Conservation (phyloP, 2,888 invertebrate genomes). For the Xylophagus ater region DNA sequence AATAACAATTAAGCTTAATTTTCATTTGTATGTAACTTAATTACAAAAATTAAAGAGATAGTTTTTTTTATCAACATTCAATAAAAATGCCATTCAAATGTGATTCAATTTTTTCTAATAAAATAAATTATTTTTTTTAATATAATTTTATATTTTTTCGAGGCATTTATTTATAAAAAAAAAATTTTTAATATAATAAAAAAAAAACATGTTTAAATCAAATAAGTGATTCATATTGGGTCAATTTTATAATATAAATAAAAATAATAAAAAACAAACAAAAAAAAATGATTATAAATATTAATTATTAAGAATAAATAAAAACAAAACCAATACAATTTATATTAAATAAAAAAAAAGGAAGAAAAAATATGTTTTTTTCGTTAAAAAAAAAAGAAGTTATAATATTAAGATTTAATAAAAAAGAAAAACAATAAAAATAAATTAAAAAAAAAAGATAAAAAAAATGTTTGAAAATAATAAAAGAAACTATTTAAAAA, state of each 20-base stretch:
- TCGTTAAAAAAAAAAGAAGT: not conserved
- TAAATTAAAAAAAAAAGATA: too few relatives aligned
- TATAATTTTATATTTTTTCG: not conserved
- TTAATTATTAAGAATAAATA: too few relatives aligned
- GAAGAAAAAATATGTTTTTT: not conserved
- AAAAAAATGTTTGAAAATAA: too few relatives aligned
- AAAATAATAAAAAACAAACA: not conserved
- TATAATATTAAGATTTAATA: not conserved
- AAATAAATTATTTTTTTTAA: not conserved
- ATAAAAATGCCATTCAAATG: not conserved
- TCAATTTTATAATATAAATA: constrained; percentile 2
- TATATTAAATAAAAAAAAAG: not conserved
- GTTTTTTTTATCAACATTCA: too few relatives aligned
- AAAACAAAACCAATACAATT: not conserved
- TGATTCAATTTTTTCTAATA: not conserved
- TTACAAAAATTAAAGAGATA: too few relatives aligned
- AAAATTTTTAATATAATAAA: not conserved
- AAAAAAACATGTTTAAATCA: not conserved
- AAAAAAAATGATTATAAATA: too few relatives aligned
- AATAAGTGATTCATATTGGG: constrained; percentile 3
- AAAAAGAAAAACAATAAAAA: too few relatives aligned
- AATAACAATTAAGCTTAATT: too few relatives aligned
- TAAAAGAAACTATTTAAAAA: too few relatives aligned
- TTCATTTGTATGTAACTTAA: too few relatives aligned
- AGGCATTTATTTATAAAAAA: too few relatives aligned